These are phyloP conservation scores for Icerya purchasi DNA, from an alignment of 2,888 invertebrate genomes.

Conservation along the genomic window DNA sequence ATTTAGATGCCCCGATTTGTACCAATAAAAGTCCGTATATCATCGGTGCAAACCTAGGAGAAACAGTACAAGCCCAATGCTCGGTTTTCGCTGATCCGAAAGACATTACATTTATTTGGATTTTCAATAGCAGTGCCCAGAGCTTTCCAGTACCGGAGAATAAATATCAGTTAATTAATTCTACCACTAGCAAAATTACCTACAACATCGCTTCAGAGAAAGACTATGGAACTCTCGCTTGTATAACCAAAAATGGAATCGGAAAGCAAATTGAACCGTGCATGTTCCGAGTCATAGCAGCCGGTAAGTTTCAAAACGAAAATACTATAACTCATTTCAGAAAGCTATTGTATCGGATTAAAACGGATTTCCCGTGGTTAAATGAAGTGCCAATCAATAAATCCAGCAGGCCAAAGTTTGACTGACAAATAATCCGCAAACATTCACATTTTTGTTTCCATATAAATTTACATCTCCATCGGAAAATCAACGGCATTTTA, in stretches of 20 bases:
- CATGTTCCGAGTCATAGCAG: conserved; percentile 69
- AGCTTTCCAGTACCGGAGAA: conserved; percentile 25
- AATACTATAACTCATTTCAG: too few relatives aligned
- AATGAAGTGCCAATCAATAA: too few relatives aligned
- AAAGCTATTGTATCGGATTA: too few relatives aligned
- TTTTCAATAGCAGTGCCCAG: conserved; percentile 22
- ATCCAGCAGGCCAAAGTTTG: too few relatives aligned
- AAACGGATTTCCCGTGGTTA: too few relatives aligned
- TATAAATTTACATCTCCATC: too few relatives aligned
- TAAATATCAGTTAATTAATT: conserved; percentile 32
- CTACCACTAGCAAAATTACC: conserved; percentile 52
- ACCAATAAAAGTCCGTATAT: conserved; percentile 45
- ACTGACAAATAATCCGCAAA: too few relatives aligned
- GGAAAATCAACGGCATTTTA: too few relatives aligned
- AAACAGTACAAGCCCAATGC: conserved; percentile 45
- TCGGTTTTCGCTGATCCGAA: conserved; percentile 20
- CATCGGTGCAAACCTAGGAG: conserved; percentile 67
- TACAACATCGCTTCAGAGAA: conserved; percentile 65
- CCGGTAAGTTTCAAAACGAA: conserved; percentile 36
- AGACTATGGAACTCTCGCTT: conserved; percentile 71
- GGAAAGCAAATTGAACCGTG: conserved; percentile 67
- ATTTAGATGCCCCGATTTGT: conserved; percentile 40
- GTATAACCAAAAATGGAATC: conserved; percentile 60
- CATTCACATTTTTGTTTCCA: too few relatives aligned
- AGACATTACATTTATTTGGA: conserved; percentile 20